Evolutionary conservation across 2,888 invertebrate species (phyloP).

Genomic region (Phaonia tiefii): DNA sequence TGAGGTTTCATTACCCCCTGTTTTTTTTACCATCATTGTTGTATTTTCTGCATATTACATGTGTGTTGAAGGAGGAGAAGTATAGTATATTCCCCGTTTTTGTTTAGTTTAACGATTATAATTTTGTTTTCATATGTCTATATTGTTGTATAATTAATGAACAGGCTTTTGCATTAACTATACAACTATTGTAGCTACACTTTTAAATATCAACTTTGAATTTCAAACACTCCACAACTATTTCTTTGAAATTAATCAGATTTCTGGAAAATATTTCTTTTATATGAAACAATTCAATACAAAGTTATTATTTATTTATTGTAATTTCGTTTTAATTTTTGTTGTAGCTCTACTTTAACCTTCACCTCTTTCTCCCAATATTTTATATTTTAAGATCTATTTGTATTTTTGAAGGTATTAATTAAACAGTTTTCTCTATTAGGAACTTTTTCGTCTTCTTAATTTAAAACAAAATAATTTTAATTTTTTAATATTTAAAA

Average conservation of each 20-base stretch:
- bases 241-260: too few species aligned
- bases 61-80: neutral
- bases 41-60: slow-evolving; percentile 6
- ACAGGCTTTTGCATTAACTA: slow-evolving; percentile 43
- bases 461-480: slow-evolving; percentile 1
- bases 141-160: slow-evolving; percentile 16
- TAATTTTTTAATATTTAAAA: slow-evolving; percentile 38
- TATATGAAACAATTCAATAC: too few species aligned
- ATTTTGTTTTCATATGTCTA: slow-evolving; percentile 8
- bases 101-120: slow-evolving; percentile 44
- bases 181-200: neutral
- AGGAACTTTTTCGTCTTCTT: neutral
- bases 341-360: neutral
- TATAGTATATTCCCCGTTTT: neutral
- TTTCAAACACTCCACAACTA: neutral
- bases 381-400: slow-evolving; percentile 15
- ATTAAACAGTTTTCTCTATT: neutral
- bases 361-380: neutral
- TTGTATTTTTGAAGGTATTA: slow-evolving; percentile 1
- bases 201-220: slow-evolving; percentile 1
- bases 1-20: slow-evolving; percentile 4
- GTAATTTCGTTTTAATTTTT: neutral
- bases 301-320: neutral
- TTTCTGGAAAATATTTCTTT: too few species aligned
- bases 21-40: slow-evolving; percentile 47